These are phyloP conservation scores for Candidula unifasciata DNA, from an alignment of 2,888 invertebrate species.

Conservation along the genomic window DNA sequence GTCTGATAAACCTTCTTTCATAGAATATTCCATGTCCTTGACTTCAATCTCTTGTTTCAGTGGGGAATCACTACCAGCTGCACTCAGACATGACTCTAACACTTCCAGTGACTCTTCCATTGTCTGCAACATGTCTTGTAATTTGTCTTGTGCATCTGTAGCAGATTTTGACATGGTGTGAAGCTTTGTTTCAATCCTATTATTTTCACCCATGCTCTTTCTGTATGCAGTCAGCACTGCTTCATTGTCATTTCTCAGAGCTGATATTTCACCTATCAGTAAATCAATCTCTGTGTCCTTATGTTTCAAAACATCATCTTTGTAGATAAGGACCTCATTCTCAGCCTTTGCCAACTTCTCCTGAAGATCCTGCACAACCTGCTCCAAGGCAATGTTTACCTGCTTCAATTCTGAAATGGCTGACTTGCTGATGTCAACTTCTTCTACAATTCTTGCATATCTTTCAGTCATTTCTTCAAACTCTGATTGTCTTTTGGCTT, in stretches of 20 bases:
- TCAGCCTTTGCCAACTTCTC: slow-evolving; percentile 10
- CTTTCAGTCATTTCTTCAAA: slow-evolving; percentile 12
- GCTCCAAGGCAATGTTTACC: neutral
- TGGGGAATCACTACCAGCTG: slow-evolving; percentile 7
- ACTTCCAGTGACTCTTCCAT: slow-evolving; percentile 23
- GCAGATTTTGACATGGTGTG: neutral
- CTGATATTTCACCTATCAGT: slow-evolving; percentile 14
- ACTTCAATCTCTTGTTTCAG: neutral
- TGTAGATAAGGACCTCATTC: neutral
- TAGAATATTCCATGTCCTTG: neutral
- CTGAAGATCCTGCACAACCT: neutral
- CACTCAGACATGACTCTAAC: slow-evolving; percentile 41
- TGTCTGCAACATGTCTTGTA: slow-evolving; percentile 25
- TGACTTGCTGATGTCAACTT: slow-evolving; percentile 19
- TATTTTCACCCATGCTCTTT: slow-evolving; percentile 43
- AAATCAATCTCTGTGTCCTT: slow-evolving; percentile 8
- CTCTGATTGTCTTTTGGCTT: neutral
- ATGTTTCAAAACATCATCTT: slow-evolving; percentile 12
- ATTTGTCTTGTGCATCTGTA: neutral
- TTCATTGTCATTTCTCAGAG: slow-evolving; percentile 25
- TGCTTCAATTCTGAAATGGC: slow-evolving; percentile 4
- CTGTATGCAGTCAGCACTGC: neutral
- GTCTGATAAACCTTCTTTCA: neutral
- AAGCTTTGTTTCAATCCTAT: slow-evolving; percentile 14
- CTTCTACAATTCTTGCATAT: slow-evolving; percentile 23